A percentile compares a stretch with the other conserved stretches of the same genome.
phyloP scores from a whole-genome alignment of 2,888 invertebrate species.

The Sepioteuthis lessoniana region DNA sequence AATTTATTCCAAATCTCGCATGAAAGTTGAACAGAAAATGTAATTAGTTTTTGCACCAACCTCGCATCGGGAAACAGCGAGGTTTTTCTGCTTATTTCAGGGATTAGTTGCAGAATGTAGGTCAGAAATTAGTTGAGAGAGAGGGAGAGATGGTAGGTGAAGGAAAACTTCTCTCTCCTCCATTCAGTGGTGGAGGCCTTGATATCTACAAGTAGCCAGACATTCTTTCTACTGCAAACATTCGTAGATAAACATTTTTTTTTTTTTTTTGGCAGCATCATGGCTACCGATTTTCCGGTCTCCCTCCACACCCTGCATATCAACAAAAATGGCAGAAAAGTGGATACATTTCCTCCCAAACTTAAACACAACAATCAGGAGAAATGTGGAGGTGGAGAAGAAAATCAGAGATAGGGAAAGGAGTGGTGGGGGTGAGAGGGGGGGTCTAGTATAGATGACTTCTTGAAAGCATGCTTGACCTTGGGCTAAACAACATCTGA shows the following conservation, averaged over 20 bases:
- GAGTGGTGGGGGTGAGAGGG: background rate
- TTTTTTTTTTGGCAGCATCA: background rate
- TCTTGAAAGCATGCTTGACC: background rate
- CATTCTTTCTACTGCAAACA: background rate
- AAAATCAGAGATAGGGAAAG: too few species aligned
- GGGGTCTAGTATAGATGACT: background rate
- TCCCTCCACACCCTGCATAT: background rate
- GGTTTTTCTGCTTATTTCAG: background rate
- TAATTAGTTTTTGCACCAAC: too few species aligned
- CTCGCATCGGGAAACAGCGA: too few species aligned
- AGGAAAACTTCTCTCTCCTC: background rate
- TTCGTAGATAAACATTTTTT: background rate
- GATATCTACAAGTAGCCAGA: background rate
- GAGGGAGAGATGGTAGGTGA: background rate
- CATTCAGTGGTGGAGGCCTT: background rate
- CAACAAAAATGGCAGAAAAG: background rate
- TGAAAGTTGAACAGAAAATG: too few species aligned
- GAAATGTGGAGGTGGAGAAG: too few species aligned
- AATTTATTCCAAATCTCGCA: too few species aligned
- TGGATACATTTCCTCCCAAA: background rate
- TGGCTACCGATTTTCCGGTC: too few species aligned
- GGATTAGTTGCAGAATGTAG: background rate
- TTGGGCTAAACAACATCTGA: background rate
- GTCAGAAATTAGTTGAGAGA: background rate
- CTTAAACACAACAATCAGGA: background rate